phyloP scores from a whole-genome alignment of 1,140 invertebrate genomes.

The Drosophila pallidifrons region DNA sequence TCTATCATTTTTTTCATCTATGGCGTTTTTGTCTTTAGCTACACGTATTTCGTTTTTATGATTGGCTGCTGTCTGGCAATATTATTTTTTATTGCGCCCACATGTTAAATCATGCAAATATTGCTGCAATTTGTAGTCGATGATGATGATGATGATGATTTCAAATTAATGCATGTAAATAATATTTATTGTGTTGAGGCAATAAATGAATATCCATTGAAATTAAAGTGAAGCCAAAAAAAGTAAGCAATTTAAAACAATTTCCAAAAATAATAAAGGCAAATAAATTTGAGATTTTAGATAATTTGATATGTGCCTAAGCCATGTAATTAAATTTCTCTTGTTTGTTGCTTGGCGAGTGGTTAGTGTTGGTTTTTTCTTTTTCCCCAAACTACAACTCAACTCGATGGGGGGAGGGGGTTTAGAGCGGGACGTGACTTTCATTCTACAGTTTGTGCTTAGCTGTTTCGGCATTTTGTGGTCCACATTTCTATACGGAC shows the following conservation, averaged over 20 bases:
- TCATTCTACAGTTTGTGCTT: neutral
- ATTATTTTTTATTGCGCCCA: neutral
- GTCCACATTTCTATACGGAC: conserved; percentile 15
- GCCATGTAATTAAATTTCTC: conserved; percentile 24
- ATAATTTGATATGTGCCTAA: conserved; percentile 14
- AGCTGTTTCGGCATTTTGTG: conserved; percentile 32
- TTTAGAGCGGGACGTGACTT: neutral
- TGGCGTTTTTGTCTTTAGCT: neutral
- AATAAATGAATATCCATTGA: too few species aligned
- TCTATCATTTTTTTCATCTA: neutral
- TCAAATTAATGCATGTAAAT: too few species aligned
- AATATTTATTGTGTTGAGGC: too few species aligned
- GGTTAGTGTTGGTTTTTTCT: neutral
- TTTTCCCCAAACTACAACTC: neutral
- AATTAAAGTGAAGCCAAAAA: neutral
- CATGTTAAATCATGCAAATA: conserved; percentile 1
- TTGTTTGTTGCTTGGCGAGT: neutral
- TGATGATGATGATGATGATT: neutral
- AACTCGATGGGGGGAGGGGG: neutral
- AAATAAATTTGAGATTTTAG: conserved; percentile 26
- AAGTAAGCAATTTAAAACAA: conserved; percentile 11
- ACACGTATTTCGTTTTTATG: neutral
- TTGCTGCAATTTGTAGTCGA: neutral
- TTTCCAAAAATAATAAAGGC: conserved; percentile 9
- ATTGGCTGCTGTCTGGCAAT: neutral